A percentile compares a stretch with the other conserved stretches of the same genome.
Evolutionary conservation across 2,113 vertebrate species (phyloP).

Genomic region (Seriola dumerili): DNA sequence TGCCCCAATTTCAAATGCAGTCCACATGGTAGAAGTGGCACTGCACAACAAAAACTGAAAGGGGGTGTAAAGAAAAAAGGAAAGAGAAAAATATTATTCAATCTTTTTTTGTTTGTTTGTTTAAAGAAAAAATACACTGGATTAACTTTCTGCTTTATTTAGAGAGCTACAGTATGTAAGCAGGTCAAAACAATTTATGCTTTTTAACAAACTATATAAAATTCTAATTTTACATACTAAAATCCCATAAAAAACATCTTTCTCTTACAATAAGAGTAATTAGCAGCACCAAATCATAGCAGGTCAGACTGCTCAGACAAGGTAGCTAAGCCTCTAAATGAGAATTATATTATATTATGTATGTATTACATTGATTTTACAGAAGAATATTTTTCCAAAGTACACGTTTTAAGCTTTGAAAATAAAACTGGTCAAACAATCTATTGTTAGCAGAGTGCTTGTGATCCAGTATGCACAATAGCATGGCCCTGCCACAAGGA

Average conservation of each 20-base stretch:
- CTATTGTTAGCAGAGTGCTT: too few relatives aligned
- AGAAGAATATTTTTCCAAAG: too few relatives aligned
- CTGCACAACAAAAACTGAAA: neutral
- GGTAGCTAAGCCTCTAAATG: too few relatives aligned
- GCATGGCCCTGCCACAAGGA: too few relatives aligned
- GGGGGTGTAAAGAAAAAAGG: neutral
- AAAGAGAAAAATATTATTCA: neutral
- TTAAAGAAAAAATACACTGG: neutral
- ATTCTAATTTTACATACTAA: neutral
- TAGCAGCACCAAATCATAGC: too few relatives aligned
- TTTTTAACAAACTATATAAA: neutral
- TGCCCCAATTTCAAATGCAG: slow-evolving; percentile 1
- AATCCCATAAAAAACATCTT: neutral
- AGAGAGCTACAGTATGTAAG: neutral
- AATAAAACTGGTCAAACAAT: too few relatives aligned
- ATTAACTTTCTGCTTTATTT: neutral
- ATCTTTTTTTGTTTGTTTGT: neutral
- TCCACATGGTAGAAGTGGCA: neutral
- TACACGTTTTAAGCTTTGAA: too few relatives aligned
- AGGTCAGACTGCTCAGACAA: too few relatives aligned
- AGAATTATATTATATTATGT: too few relatives aligned
- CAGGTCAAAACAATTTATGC: neutral
- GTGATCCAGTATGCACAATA: too few relatives aligned
- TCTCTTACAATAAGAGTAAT: too few relatives aligned
- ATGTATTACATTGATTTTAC: too few relatives aligned